Base-by-base conservation (phyloP, 2,888 invertebrate genomes). In the Punctoribates punctum region DNA sequence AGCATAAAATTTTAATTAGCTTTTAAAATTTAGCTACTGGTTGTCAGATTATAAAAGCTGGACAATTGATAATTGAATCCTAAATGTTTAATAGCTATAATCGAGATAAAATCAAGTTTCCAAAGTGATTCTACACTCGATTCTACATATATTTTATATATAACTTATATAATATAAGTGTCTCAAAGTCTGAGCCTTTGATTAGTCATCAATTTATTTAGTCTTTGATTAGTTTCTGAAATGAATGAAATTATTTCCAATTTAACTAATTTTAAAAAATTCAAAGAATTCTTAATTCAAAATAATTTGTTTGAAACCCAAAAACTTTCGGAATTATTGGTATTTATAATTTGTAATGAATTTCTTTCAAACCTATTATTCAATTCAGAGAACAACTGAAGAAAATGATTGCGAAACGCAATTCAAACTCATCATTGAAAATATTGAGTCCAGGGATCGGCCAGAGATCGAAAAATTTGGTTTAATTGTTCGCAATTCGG, bases 361-460 rank as follows among this genome's bases (percentile, higher is more conserved):
- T 27, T 27, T 27, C 13, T 60, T 60, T 27, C 29, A 20, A 17
- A 23, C 20, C 5, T 27, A 27, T 60, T 8, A 60, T 60, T 27
- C 3, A 60, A 48, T n/a, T 67, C 38, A 38, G 34, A 38, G 13
- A 4, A 20, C 11, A 9, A 17, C 3, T 17, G 3, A 34, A 20
- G 38, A n/a, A 4, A 67, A 67, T 67, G 67, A 67, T 20, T n/a
- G 5, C 6, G 38, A 67, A 20, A 67, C 9, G n/a, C 34, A 67
- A 67, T 20, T 67, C 3, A 38, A 4, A n/a, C 17, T 4, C 11
- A 38, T 67, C n/a, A 38, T 67, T 17, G n/a, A n/a, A 25, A 15
- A 70, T 20, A 70, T 70, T 46, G 42, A 70, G 34, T n/a, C 42
- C 23, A 38, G 46, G 20, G 70, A 70, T 23, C 20, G 11, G 15